Evolutionary conservation across 2,113 vertebrate genomes (phyloP), one percentile per base, ranked within the genome.

Genomic region (Mola mola): DNA sequence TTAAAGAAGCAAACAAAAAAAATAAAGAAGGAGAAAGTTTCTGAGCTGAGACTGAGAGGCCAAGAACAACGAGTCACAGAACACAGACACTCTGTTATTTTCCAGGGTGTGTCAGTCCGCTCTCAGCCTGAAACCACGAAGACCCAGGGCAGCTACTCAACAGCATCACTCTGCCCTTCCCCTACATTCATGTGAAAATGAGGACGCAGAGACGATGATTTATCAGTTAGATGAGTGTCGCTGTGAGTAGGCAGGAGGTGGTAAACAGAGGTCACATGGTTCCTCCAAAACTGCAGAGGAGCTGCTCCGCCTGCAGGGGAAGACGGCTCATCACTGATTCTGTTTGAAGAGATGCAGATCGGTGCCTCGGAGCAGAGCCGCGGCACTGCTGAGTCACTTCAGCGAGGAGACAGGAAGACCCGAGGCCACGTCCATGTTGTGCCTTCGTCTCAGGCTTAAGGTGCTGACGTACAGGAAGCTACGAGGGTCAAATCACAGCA

Each of bases 101-200:
- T 68, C 58, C 63, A 62, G 82, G 81, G 81, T 24, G 77, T 70
- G 72, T 76, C 82, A 1, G 16, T 37, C 50, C 13, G 34, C 26
- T 25, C 33, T 43, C 62, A 49, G 44, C 15, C 40, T 21, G 28
- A 53, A 56, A 72, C 64, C 59, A 73, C 37, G 15, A 17, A 15
- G 8, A 40, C 37, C 10, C n/a, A n/a, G n/a, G n/a, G 8, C 37
- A 40, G 37, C 37, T n/a, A n/a, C 37, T n/a, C 13, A 40, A n/a
- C 16, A 17, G 12, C 31, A 33, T 33, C 31, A 12, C 31, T 33
- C 31, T 12, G 10, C 31, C 12, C 4, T 10, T 34, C 33, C 15
- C 33, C 33, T 34, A 20, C 5, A 25, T n/a, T 33, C 20, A 33
- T 9, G 9, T 33, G 5, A n/a, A n/a, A n/a, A n/a, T n/a, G n/a